Evolutionary conservation across 2,888 invertebrate genomes (phyloP).

Genomic region (Caenorhabditis panamensis): DNA sequence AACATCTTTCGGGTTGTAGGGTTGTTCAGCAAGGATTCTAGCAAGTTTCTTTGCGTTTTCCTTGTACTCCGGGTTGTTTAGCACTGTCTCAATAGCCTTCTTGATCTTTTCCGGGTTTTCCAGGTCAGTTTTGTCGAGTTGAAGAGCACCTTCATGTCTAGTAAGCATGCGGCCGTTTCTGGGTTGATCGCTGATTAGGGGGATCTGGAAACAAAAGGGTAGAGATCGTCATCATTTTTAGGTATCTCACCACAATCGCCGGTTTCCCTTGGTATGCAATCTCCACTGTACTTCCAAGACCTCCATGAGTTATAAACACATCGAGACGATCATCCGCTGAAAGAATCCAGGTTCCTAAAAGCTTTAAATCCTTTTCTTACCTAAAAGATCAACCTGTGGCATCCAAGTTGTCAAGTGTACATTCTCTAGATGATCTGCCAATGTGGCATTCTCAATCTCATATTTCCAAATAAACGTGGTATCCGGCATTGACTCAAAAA

Average conservation of each 20-base stretch:
- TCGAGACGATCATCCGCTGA: slow-evolving; percentile 30
- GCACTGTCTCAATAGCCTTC: slow-evolving; percentile 40
- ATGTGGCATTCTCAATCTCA: slow-evolving; percentile 51
- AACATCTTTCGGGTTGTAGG: slow-evolving; percentile 36
- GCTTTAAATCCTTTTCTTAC: background rate
- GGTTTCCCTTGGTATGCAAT: slow-evolving; percentile 48
- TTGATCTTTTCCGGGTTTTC: slow-evolving; percentile 27
- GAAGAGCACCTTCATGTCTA: slow-evolving; percentile 54
- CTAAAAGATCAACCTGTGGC: slow-evolving; percentile 39
- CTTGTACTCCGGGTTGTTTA: slow-evolving; percentile 21
- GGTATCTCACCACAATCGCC: slow-evolving; percentile 30
- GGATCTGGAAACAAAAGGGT: no score
- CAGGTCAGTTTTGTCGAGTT: slow-evolving; percentile 38
- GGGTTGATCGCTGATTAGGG: slow-evolving; percentile 62
- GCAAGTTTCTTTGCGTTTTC: slow-evolving; percentile 32
- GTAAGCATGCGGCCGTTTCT: slow-evolving; percentile 60
- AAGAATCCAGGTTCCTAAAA: background rate
- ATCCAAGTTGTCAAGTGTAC: slow-evolving; percentile 59
- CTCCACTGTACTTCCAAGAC: slow-evolving; percentile 47
- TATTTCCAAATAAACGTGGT: slow-evolving; percentile 66
- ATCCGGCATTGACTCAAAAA: slow-evolving; percentile 54
- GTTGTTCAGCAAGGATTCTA: slow-evolving; percentile 21
- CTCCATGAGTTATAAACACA: slow-evolving; percentile 49
- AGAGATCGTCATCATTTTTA: no score
- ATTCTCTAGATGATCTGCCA: slow-evolving; percentile 48